Conservation (phyloP, 1,140 invertebrate genomes). For the Helicoverpa zea region DNA sequence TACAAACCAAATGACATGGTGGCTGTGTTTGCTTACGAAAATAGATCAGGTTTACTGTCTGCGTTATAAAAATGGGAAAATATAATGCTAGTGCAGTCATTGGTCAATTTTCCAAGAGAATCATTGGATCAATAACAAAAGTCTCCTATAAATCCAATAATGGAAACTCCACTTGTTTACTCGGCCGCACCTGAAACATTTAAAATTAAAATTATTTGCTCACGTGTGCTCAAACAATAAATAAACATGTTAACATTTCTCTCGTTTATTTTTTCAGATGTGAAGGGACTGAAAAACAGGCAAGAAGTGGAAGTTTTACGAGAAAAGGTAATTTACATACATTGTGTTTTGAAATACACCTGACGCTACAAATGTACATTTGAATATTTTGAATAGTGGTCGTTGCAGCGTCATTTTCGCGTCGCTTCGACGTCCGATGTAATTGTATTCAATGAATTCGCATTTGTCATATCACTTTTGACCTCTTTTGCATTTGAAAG, state of each 20-base stretch:
- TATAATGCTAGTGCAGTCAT: no score
- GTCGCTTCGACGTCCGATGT: neutral
- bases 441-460: slow-evolving; percentile 29
- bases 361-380: slow-evolving; percentile 8
- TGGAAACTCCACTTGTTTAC: neutral
- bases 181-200: neutral
- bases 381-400: slow-evolving; percentile 13
- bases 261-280: slow-evolving; percentile 88
- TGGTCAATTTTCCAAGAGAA: no score
- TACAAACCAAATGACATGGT: no score
- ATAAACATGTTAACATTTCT: slow-evolving; percentile 35
- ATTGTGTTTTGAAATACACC: slow-evolving; percentile 5
- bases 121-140: no score
- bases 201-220: neutral
- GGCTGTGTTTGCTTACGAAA: no score
- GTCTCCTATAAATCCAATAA: neutral
- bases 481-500: slow-evolving; percentile 44
- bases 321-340: slow-evolving; percentile 90
- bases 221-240: slow-evolving; percentile 15
- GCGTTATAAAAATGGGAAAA: no score
- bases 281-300: slow-evolving; percentile 94
- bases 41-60: no score
- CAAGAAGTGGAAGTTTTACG: slow-evolving; percentile 95
- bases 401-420: slow-evolving; percentile 2
- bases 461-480: slow-evolving; percentile 38